A percentile compares a stretch with the other conserved stretches of the same genome.
Conservation (phyloP, 2,888 invertebrate species). For the Stenodera caucasica region DNA sequence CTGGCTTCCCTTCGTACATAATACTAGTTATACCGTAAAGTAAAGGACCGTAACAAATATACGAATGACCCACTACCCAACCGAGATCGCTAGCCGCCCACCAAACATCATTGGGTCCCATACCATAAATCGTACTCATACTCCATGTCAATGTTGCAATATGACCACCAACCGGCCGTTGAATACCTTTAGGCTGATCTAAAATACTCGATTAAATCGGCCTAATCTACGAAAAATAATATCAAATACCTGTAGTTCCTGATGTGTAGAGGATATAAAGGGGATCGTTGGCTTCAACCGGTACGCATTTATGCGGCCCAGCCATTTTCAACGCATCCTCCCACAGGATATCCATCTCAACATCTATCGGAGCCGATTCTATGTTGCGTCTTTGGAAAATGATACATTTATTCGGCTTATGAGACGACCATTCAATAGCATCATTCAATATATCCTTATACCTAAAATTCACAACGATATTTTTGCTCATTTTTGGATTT, state of each 20-base stretch:
- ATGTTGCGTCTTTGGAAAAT: slow-evolving; percentile 79
- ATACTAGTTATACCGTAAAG: slow-evolving; percentile 79
- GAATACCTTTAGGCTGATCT: slow-evolving; percentile 77
- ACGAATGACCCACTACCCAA: slow-evolving; percentile 95
- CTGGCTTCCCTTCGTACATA: slow-evolving; percentile 92
- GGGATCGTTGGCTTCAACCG: slow-evolving; percentile 87
- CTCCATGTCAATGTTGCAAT: slow-evolving; percentile 84
- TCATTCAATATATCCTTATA: slow-evolving; percentile 83
- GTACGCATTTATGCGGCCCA: slow-evolving; percentile 76
- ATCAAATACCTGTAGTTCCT: slow-evolving; percentile 70
- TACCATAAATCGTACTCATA: slow-evolving; percentile 79
- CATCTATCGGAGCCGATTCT: slow-evolving; percentile 64
- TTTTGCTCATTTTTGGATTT: not conserved
- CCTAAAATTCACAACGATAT: slow-evolving; percentile 45
- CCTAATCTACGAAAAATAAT: not conserved
- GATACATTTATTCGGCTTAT: slow-evolving; percentile 77
- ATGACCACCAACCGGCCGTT: slow-evolving; percentile 86
- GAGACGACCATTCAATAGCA: slow-evolving; percentile 72
- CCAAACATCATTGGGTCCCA: slow-evolving; percentile 78
- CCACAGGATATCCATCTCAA: slow-evolving; percentile 76
- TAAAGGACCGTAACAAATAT: slow-evolving; percentile 90
- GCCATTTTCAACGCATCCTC: slow-evolving; percentile 68
- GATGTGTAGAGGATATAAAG: slow-evolving; percentile 92
- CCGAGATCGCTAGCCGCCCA: slow-evolving; percentile 91
- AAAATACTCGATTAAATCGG: slow-evolving; percentile 19